Evolutionary conservation across 2,113 vertebrate species (phyloP).

Genomic region (Zosterops pallidus): DNA sequence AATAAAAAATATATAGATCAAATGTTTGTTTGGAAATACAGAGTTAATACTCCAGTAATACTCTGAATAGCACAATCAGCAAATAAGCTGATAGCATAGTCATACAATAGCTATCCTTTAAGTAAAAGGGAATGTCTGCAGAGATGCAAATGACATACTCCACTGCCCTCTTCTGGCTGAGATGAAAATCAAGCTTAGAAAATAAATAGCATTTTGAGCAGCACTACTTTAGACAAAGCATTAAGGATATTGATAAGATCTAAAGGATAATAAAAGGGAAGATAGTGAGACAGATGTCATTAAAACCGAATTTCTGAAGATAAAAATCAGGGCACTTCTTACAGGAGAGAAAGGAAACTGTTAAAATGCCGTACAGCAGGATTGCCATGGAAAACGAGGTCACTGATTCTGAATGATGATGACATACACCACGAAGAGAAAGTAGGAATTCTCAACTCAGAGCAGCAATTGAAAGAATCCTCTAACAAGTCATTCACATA

Average conservation of each 20-base stretch:
- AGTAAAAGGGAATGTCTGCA: background rate
- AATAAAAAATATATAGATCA: background rate
- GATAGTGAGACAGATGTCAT: fast-evolving
- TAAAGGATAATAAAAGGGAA: background rate
- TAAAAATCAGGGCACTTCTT: background rate
- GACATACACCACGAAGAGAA: background rate
- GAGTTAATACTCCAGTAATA: background rate
- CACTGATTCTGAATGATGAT: background rate
- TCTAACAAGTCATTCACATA: background rate
- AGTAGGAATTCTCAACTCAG: background rate
- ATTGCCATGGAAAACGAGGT: background rate
- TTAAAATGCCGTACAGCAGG: background rate
- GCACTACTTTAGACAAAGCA: background rate
- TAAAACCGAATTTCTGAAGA: background rate
- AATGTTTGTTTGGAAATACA: background rate
- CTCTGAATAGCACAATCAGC: background rate
- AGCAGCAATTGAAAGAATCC: background rate
- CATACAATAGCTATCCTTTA: background rate
- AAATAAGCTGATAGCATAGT: background rate
- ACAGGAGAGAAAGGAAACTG: background rate
- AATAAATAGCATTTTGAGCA: background rate
- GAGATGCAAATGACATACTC: background rate
- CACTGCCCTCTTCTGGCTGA: slow-evolving; percentile 41
- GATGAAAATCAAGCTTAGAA: background rate
- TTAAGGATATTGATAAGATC: background rate